phyloP scores from a whole-genome alignment of 2,888 invertebrate genomes.

The Chymomyza procnemis region DNA sequence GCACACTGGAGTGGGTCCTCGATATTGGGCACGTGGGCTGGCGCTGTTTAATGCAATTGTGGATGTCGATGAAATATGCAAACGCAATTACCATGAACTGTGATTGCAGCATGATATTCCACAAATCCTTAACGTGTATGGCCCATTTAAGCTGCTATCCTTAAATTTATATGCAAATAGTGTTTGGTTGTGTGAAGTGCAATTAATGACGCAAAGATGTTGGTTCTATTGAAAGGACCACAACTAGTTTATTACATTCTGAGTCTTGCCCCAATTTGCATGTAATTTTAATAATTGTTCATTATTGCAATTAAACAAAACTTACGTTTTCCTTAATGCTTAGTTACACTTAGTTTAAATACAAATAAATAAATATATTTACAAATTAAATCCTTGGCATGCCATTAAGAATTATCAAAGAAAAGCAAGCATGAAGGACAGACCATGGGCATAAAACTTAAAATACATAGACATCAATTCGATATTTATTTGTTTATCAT shows the following conservation, averaged over 20 bases:
- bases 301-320: no score
- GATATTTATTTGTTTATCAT: neutral
- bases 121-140: no score
- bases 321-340: no score
- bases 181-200: no score
- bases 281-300: no score
- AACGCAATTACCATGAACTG: slow-evolving; percentile 59
- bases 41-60: slow-evolving; percentile 44
- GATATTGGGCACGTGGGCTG: neutral
- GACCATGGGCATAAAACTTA: neutral
- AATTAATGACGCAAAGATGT: no score
- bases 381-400: neutral
- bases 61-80: slow-evolving; percentile 49
- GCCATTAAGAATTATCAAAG: neutral
- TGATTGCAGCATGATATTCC: neutral
- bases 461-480: slow-evolving; percentile 23
- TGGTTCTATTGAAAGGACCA: no score
- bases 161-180: no score
- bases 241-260: no score
- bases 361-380: neutral
- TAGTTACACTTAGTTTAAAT: neutral
- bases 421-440: slow-evolving; percentile 6
- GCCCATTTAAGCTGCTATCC: no score
- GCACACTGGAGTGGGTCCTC: neutral
- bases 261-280: no score